These are phyloP conservation scores for Sphyrna mokarran DNA, from an alignment of 2,113 vertebrate genomes.

Conservation along the genomic window DNA sequence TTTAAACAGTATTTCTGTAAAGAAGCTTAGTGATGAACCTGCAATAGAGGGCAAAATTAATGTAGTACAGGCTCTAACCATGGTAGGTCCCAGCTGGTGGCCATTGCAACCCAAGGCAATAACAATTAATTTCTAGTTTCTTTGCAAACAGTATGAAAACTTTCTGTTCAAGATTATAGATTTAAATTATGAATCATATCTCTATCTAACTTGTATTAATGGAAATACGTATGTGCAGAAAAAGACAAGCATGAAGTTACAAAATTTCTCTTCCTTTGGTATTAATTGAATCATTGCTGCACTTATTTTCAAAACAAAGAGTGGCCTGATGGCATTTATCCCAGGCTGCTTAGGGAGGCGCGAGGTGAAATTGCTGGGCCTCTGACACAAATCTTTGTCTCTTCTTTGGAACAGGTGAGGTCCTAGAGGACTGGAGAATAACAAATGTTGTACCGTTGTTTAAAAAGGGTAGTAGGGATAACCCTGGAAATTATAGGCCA, in stretches of 20 bases:
- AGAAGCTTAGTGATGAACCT: slow-evolving; percentile 45
- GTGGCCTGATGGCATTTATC: too few relatives aligned
- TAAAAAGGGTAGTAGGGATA: too few relatives aligned
- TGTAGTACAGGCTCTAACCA: slow-evolving; percentile 64
- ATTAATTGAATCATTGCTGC: background rate
- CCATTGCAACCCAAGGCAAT: slow-evolving; percentile 63
- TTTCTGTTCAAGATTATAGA: background rate
- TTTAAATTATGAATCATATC: background rate
- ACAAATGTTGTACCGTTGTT: too few relatives aligned
- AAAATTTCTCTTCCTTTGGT: background rate
- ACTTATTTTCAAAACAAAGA: background rate
- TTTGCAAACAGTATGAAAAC: slow-evolving; percentile 46
- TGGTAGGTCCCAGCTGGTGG: slow-evolving; percentile 66
- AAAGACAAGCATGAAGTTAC: too few relatives aligned
- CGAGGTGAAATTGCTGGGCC: too few relatives aligned
- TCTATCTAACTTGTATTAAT: background rate
- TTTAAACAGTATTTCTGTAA: slow-evolving; percentile 43
- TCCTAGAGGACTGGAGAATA: too few relatives aligned
- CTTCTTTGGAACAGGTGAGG: too few relatives aligned
- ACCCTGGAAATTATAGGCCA: too few relatives aligned
- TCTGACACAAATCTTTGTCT: too few relatives aligned
- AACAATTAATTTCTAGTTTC: slow-evolving; percentile 64
- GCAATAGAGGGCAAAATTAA: slow-evolving; percentile 47
- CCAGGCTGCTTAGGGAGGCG: too few relatives aligned
- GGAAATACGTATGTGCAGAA: background rate